phyloP scores from a whole-genome alignment of 2,113 vertebrate genomes.

The Phodopus roborovskii region DNA sequence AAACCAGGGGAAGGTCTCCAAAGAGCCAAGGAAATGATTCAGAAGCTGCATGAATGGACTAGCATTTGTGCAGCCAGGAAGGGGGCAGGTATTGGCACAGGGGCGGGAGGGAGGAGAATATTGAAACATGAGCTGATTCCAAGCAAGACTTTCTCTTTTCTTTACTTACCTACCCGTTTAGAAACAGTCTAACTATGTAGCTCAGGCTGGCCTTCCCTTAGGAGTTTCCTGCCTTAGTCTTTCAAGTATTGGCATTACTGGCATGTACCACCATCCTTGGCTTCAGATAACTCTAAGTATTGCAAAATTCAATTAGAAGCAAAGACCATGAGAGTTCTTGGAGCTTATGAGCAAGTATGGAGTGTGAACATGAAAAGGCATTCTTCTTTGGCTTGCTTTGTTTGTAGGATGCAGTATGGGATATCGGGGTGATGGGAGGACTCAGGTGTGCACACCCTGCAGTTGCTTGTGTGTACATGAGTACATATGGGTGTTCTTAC shows the following conservation, averaged over 20 bases:
- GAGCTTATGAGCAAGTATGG: not conserved
- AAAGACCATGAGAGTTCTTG: not conserved
- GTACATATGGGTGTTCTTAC: not conserved
- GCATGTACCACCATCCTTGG: not conserved
- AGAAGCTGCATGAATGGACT: no score
- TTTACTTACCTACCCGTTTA: not conserved
- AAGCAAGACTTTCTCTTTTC: not conserved
- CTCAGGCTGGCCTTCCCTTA: not conserved
- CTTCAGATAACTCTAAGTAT: not conserved
- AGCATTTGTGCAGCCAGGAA: rapidly evolving
- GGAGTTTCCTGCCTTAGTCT: not conserved
- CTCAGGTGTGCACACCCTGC: rapidly evolving
- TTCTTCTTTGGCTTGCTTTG: not conserved
- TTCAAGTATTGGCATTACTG: not conserved
- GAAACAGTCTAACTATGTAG: not conserved
- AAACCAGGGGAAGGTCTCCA: not conserved
- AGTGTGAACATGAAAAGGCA: not conserved
- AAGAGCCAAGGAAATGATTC: not conserved
- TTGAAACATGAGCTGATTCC: not conserved
- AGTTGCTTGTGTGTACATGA: not conserved
- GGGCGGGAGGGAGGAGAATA: not conserved
- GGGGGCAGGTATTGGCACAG: not conserved
- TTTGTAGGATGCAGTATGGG: not conserved
- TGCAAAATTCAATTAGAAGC: not conserved
- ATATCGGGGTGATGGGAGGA: not conserved